Base-by-base conservation (phyloP, 2,113 vertebrate species). In the Phylloscopus trochilus region DNA sequence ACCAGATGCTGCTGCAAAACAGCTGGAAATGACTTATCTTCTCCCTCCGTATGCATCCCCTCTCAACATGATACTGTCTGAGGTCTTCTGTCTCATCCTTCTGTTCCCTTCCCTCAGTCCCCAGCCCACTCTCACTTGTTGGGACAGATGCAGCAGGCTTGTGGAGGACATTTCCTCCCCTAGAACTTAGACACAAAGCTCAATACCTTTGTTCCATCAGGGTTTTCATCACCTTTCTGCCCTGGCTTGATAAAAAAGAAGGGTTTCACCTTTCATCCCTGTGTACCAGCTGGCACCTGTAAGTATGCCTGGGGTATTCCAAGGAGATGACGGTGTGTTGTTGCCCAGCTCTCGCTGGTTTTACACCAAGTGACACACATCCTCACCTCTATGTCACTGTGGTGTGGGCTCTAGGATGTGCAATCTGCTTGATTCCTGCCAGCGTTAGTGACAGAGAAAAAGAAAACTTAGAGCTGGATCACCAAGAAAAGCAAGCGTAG, bases 371-470 rank as follows among this genome's bases (percentile, higher is more conserved):
- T 44, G 49, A 37, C 51, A 26, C 27, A 43, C 44, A 28, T 91
- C 41, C 31, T 81, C 55, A 91, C 37, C 41, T 86, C 53, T 12
- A 5, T 41, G 69, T 70, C 73, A 62, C 41, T 66, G n/a, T 1
- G 0, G 17, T 0, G 0, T 52, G 44, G 78, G 11, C 27, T 78
- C 39, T 19, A 73, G 62, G 21, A 39, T 3, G 0, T 23, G 72
- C 17, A 7, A 13, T 46, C 77, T 66, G 39, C 43, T 67, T 66
- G n/a, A 82, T 69, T 67, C 49, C 55, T 87, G 44, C 1, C 3
- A 63, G 17, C 3, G 4, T 26, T 41, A 39, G 35, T 59, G 35
- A 37, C 58, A 83, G 27, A 94, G 28, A 63, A 60, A 78, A 68
- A 15, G 5, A 53, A 85, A 92, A 66, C 41, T 28, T 39, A 66